phyloP scores from a whole-genome alignment of 1,140 invertebrate species.

The Calycopis cecrops region DNA sequence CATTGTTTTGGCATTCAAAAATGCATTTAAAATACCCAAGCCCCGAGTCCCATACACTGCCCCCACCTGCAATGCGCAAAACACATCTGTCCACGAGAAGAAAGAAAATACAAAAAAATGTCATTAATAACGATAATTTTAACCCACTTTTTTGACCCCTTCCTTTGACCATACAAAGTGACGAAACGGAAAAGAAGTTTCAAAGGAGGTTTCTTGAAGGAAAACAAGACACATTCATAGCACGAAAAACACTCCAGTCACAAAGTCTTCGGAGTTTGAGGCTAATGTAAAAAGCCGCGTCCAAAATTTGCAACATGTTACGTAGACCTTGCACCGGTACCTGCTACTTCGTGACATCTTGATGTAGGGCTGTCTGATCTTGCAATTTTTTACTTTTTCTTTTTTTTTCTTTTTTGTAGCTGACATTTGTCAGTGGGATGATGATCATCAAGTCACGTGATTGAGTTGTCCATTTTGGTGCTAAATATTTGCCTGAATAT shows the following conservation, averaged over 20 bases:
- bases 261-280: constrained; percentile 17
- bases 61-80: too few species aligned
- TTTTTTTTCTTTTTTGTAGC: neutral
- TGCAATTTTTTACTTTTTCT: constrained; percentile 7
- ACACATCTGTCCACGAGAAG: too few species aligned
- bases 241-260: constrained; percentile 19
- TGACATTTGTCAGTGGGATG: too few species aligned
- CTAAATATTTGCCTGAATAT: too few species aligned
- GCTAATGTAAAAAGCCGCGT: constrained; percentile 47
- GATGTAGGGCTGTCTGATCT: constrained; percentile 48
- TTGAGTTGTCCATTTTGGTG: too few species aligned
- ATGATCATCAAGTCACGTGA: too few species aligned
- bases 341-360: constrained; percentile 70
- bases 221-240: constrained; percentile 45
- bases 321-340: constrained; percentile 48
- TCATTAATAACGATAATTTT: too few species aligned
- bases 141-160: too few species aligned
- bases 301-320: constrained; percentile 60
- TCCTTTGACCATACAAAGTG: constrained; percentile 11
- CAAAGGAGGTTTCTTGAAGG: constrained; percentile 12
- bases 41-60: too few species aligned
- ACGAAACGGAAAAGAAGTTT: constrained; percentile 12
- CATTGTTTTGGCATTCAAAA: too few species aligned
- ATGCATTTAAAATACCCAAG: too few species aligned
- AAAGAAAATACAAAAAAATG: too few species aligned